Evolutionary conservation across 2,888 invertebrate genomes (phyloP), one percentile per base, ranked within the genome.

Genomic region (Eretmocerus hayati): DNA sequence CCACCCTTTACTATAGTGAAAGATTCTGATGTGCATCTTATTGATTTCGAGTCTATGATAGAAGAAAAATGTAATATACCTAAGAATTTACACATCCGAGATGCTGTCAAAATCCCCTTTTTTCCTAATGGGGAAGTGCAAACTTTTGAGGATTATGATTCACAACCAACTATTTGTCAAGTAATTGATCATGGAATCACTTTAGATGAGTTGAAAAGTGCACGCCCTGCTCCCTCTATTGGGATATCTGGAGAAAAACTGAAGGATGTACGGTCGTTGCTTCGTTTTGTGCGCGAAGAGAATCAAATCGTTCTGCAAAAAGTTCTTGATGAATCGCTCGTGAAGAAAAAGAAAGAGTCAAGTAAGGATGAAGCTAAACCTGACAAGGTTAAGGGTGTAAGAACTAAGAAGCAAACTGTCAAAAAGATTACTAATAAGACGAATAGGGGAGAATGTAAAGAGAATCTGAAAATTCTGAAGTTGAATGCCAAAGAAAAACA

Each of bases 1-100:
- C 52, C 45, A 20, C 46, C 46, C 13, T 48, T 52, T 18, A 46
- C 13, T 5, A 33, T 54, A 20, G 19, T 54, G n/a, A 5, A 26
- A 42, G 38, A 42, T 16, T 22, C 9, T 21, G 50, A 54, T 21
- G 36, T 30, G 5, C 15, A 4, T 30, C 16, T 52, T 4, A 42
- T 48, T 2, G 44, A 55, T 48, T 52, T 47, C 32, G 50, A 52
- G 31, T 20, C 19, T n/a, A 8, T 20, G 18, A 42, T 46, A 5
- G 13, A 19, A 16, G 38, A 50, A 22, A 18, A 26, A 9, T 26
- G 26, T 26, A 26, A 26, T 16, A 4, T 44, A 31, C 38, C 47
- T 6, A 43, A 51, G 40, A 19, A 42, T 13, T 23, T 54, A 20
- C 49, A 39, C 30, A 48, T 54, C 20, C 50, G 51, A 18, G 47